Percentiles rank a stretch among this genome's conserved stretches.
phyloP scores from a whole-genome alignment of 2,797 vertebrate genomes.

The Halcyon smyrnensis region DNA sequence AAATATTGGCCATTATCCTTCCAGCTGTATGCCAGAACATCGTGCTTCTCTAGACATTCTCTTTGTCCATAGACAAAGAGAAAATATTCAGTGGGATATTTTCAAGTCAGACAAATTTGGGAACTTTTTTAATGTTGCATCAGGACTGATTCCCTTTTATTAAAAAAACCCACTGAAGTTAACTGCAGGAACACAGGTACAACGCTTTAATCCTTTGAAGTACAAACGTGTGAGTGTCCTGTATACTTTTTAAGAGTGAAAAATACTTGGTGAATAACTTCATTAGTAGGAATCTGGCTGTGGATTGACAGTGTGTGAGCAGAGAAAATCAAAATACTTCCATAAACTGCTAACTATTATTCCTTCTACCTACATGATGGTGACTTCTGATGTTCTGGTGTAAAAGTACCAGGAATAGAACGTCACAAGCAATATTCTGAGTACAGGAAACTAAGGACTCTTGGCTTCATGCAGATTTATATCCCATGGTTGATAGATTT shows the following conservation, averaged over 20 bases:
- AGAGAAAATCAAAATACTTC: not conserved
- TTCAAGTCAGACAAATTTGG: not conserved
- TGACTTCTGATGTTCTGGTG: not conserved
- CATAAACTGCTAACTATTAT: not conserved
- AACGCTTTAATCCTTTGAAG: not conserved
- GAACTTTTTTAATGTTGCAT: not conserved
- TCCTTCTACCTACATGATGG: rapidly evolving
- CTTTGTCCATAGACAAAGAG: not conserved
- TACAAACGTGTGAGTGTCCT: not conserved
- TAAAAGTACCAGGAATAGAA: not conserved
- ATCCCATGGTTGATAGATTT: not conserved
- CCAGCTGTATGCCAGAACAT: not conserved
- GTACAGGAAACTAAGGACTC: not conserved
- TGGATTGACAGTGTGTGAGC: not conserved
- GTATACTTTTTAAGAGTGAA: not conserved
- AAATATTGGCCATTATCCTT: not conserved
- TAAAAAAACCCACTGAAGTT: not conserved
- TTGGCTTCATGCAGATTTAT: not conserved
- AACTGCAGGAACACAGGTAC: not conserved
- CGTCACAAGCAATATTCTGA: not conserved
- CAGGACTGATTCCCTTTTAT: not conserved
- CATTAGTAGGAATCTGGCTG: not conserved
- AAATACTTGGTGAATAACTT: not conserved
- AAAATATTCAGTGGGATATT: not conserved
- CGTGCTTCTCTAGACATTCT: not conserved